Base-by-base conservation (phyloP, 35 echinoderm and acorn worm species). In the Eucidaris tribuloides region DNA sequence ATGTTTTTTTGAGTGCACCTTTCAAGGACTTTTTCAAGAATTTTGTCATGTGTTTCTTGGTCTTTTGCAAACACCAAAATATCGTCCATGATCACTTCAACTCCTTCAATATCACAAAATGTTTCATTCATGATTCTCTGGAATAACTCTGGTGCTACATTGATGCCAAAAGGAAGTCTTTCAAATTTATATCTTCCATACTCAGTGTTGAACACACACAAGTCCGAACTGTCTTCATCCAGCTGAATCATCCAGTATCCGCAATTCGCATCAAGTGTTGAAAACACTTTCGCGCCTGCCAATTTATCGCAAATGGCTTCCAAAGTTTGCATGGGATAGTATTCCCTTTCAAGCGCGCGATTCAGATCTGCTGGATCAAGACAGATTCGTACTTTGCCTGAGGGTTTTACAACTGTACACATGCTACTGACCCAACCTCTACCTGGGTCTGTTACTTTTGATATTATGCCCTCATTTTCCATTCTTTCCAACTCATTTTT, bases 231-330 rank as follows among this genome's bases (percentile, higher is more conserved):
- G 39, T 81, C 36, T 5, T 33, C 33, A 64, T 93, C 91, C 28
- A 89, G 33, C 7, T 65, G 54, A 5, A 89, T 71, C 41, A 82
- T 78, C 87, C 79, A 89, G 74, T 76, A 93, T 19, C 90, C 85
- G 59, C 85, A 80, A 50, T 80, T 93, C 11, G 85, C 90, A 77
- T 93, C 90, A 0, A 88, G 65, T 25, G 68, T 77, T 66, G 63
- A 52, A 52, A 80, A 80, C 33, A 80, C 33, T 80, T 80, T 56
- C 9, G 78, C 42, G 7, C 45, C 45, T 19, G 78, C 44, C 46
- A 80, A 60, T 13, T 29, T 4, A 11, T 11, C 44, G 7, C 11
- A 13, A 11, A 80, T 25, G 15, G 22, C 52, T 15, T 66, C 49
- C 18, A 31, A 20, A 2, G 79, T 82, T 82, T 60, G 22, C 52